Conservation (phyloP, 2,113 vertebrate genomes). For the Catagonus wagneri region DNA sequence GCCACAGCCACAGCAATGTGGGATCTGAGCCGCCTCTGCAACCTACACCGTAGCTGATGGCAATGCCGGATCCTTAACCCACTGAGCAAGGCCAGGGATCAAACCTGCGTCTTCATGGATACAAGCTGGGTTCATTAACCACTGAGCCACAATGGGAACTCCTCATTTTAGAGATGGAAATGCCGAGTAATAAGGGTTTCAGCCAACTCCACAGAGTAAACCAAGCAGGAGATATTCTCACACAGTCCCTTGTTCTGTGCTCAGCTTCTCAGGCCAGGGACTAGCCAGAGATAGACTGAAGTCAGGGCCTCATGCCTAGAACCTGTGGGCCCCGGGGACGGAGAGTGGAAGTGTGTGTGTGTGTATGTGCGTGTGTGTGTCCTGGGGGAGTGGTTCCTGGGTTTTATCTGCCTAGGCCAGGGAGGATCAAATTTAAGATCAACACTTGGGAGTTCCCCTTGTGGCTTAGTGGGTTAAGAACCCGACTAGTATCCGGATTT, state of each 20-base stretch:
- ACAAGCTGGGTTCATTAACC: too few relatives aligned
- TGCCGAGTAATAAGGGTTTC: not conserved
- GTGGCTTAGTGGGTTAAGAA: too few relatives aligned
- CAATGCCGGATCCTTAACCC: too few relatives aligned
- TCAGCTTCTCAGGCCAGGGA: not conserved
- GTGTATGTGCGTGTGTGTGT: too few relatives aligned
- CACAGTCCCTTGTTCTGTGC: not conserved
- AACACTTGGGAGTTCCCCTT: not conserved
- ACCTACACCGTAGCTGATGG: too few relatives aligned
- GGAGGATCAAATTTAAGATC: not conserved
- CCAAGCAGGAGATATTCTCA: not conserved
- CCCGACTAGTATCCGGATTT: too few relatives aligned
- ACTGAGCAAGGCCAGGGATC: too few relatives aligned
- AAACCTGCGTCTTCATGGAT: too few relatives aligned
- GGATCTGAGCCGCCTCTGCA: too few relatives aligned
- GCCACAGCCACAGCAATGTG: too few relatives aligned
- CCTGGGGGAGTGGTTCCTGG: too few relatives aligned
- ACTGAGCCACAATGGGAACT: too few relatives aligned
- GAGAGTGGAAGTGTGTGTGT: not conserved
- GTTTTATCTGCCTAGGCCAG: not conserved
- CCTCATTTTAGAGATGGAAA: not conserved
- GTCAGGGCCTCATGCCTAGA: not conserved
- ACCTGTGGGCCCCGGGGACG: rapidly evolving
- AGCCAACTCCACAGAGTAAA: not conserved
- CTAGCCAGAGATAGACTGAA: not conserved